Base-by-base conservation (phyloP, 2,113 vertebrate species). In the Progne subis region DNA sequence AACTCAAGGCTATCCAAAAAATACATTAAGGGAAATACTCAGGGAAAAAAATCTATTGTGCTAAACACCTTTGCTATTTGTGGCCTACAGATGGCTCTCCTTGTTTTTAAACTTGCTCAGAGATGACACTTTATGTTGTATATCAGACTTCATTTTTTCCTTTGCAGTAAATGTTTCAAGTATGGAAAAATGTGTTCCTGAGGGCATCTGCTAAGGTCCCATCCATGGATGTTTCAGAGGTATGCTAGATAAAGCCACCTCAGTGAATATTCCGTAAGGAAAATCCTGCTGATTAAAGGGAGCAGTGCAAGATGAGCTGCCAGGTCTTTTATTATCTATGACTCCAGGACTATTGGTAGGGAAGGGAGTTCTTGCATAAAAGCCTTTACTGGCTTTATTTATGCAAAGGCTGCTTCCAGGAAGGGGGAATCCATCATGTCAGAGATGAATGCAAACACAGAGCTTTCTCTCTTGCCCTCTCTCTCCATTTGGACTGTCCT, bases 381-480 rank as follows among this genome's bases (percentile, higher is more conserved):
- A 90, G 89, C 59, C 60, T 75, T 92, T 93, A 39, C 80, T 91
- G 87, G 82, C 68, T 96, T 92, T 95, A 92, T 97, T 95, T 95
- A 95, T 80, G 91, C 61, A 81, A 89, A 67, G 63, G 71, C 93
- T 93, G 85, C 85, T 96, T 96, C 91, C 94, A 95, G 95, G 92
- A 96, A 91, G 60, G 28, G 39, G 25, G 76, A 90, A 96, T 96
- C 88, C 49, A 95, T 95, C 90, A 94, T 91, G 82, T 92, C 90
- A 91, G 67, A 68, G 82, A 80, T 71, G 49, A 95, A 93, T 95
- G 83, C 90, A 95, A 95, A 91, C 77, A 75, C 63, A 84, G 86
- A 92, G 78, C 86, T 87, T 87, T 90, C 53, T 70, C 89, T 88
- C 28, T 94, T 92, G 86, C 69, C 75, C 80, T 60, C 59, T 70